phyloP scores from a whole-genome alignment of 2,797 vertebrate genomes.

The Pitangus sulphuratus region DNA sequence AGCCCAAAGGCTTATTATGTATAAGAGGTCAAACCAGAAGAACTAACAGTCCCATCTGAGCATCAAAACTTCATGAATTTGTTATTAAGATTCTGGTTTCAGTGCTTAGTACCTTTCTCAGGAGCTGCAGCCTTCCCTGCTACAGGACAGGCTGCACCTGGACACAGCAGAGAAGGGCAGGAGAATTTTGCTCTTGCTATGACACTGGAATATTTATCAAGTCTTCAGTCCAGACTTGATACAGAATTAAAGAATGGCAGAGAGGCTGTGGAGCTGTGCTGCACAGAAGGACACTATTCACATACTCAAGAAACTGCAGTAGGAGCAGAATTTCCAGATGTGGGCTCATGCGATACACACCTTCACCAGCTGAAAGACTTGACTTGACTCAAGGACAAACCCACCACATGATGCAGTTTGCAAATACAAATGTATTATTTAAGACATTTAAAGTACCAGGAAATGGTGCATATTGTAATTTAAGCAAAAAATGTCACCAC shows the following conservation, averaged over 20 bases:
- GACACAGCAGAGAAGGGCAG: background rate
- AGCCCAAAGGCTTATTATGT: background rate
- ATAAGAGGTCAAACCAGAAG: background rate
- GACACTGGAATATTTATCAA: background rate
- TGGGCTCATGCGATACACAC: accelerated
- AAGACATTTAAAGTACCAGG: background rate
- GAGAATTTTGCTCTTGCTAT: background rate
- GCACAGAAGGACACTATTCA: background rate
- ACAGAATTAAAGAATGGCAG: background rate
- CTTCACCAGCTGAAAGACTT: background rate
- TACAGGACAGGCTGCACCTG: background rate
- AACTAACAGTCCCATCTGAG: background rate
- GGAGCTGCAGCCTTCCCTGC: background rate
- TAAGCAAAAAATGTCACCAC: background rate
- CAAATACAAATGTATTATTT: background rate
- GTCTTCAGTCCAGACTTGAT: background rate
- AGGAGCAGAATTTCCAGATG: background rate
- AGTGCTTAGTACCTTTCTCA: background rate
- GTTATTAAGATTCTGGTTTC: background rate
- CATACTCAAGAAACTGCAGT: background rate
- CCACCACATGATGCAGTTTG: background rate
- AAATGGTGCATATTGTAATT: background rate
- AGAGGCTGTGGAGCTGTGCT: background rate
- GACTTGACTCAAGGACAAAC: background rate
- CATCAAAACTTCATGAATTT: background rate